Base-by-base conservation (phyloP, 2,113 vertebrate species). In the Potamarius usumacintae region DNA sequence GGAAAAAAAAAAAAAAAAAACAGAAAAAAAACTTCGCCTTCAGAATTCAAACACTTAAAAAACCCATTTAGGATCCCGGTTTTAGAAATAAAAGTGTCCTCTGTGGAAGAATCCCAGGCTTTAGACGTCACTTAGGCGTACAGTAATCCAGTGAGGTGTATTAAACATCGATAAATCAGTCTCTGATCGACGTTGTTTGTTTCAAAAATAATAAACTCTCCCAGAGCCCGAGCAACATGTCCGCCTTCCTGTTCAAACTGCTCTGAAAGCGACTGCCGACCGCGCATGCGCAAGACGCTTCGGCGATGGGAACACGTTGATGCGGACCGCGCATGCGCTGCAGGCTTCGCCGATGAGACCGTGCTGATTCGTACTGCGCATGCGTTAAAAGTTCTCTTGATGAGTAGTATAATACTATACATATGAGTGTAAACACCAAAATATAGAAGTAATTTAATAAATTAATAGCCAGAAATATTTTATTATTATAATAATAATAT, bases 181-280 rank as follows among this genome's bases (percentile, higher is more conserved):
- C 90, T 89, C 76, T 6, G 60, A 78, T 83, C 60, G 88, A 65
- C 88, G 78, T 87, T 93, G 85, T 85, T 80, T 34, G 78, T 92
- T 91, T 89, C 89, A 89, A 86, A 81, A 67, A 80, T 65, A 91
- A 90, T 91, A 89, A 91, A 92, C 93, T 94, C 94, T 94, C 92
- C 92, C 92, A 91, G 94, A 91, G 94, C 88, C 91, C 89, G 92
- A 91, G 94, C 95, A 98, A 97, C 95, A 97, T 97, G 97, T 97
- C 97, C 96, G 96, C 97, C 96, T 97, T 97, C 97, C 97, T 97
- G 96, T 97, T 97, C 96, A 96, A 97, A 97, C 96, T 94, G 90
- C 88, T 91, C 86, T 86, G 91, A 94, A 92, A 85, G 92, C 91
- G 88, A 30, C 84, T 71, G 90, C 85, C 20, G 1, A 93, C 42